A percentile compares a stretch with the other conserved stretches of the same genome.
Conservation (phyloP, 2,888 invertebrate species). For the Chrysomela aeneicollis region DNA sequence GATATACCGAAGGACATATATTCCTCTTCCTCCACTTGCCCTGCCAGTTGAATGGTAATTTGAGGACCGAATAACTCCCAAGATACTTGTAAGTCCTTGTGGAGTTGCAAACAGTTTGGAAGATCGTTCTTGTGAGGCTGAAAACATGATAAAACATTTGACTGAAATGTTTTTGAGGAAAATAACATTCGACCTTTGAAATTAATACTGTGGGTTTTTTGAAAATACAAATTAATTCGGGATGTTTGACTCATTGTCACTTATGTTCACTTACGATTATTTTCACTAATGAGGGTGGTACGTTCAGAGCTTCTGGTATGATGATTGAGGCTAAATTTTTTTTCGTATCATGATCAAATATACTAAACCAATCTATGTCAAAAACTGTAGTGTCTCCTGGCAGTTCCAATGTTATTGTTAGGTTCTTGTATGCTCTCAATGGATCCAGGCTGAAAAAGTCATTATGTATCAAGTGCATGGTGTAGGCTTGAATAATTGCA, state of each 20-base stretch:
- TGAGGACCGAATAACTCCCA: conserved; percentile 93
- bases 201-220: no score
- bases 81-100: conserved; percentile 81
- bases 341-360: conserved; percentile 76
- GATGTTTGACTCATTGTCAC: no score
- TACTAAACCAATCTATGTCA: conserved; percentile 83
- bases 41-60: conserved; percentile 85
- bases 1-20: conserved; percentile 92
- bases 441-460: conserved; percentile 74
- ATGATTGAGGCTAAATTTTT: conserved; percentile 78
- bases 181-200: not conserved
- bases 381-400: conserved; percentile 85
- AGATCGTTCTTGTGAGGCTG: conserved; percentile 70
- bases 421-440: conserved; percentile 74
- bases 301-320: conserved; percentile 82
- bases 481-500: no score
- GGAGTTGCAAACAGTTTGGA: conserved; percentile 86
- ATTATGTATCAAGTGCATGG: not conserved
- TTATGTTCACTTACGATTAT: conserved; percentile 59
- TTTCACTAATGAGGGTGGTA: conserved; percentile 83
- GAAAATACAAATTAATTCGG: no score
- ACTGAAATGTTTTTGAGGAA: not conserved
- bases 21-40: conserved; percentile 76
- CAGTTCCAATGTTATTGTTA: conserved; percentile 76
- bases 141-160: conserved; percentile 4